A percentile compares a stretch with the other conserved stretches of the same genome.
Conservation (phyloP, 1,140 invertebrate genomes). For the Trichomalopsis sarcophagae region DNA sequence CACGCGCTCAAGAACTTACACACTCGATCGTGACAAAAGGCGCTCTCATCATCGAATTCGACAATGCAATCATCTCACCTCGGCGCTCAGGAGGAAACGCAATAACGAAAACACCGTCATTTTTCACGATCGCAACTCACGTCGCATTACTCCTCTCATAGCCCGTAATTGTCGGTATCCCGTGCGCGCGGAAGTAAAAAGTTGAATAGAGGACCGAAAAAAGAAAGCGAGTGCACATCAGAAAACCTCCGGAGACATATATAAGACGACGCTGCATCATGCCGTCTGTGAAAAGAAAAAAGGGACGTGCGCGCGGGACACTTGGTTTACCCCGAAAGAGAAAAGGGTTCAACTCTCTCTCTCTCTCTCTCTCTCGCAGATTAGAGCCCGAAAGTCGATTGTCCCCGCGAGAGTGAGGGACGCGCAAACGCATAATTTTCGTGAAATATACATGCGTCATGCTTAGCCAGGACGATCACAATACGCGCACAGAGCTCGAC, state of each 20-base stretch:
- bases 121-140: background rate
- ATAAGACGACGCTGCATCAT: background rate
- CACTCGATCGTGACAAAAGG: background rate
- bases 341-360: background rate
- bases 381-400: conserved; percentile 8
- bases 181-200: background rate
- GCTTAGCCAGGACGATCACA: background rate
- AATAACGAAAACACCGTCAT: background rate
- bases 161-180: too few species aligned
- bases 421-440: conserved; percentile 32
- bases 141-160: background rate
- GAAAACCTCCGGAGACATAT: background rate
- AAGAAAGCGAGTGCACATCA: background rate
- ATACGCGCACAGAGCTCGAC: background rate
- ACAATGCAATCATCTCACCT: background rate
- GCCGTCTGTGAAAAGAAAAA: background rate
- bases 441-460: background rate
- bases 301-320: background rate
- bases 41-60: background rate
- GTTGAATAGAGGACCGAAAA: background rate
- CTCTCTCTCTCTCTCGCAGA: background rate
- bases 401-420: background rate
- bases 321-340: background rate
- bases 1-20: background rate
- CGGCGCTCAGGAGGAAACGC: background rate